Evolutionary conservation across 2,113 vertebrate genomes (phyloP).

Genomic region (Vulpes ferrilata): DNA sequence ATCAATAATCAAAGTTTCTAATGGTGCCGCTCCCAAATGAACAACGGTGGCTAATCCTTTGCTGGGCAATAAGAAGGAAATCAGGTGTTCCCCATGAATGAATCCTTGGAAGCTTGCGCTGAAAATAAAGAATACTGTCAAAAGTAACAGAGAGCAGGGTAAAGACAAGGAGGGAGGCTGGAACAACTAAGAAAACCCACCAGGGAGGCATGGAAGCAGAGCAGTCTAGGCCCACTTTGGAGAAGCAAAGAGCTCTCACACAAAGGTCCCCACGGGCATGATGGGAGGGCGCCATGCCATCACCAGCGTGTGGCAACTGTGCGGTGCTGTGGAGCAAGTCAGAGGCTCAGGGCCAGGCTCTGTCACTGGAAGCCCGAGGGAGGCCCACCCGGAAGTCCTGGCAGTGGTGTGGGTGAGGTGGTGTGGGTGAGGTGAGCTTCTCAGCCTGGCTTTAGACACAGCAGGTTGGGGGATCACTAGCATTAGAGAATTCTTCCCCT

Average conservation of each 20-base stretch:
- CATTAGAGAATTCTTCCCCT: not conserved
- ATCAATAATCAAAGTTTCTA: not conserved
- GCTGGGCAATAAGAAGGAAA: not conserved
- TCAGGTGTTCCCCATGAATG: rapidly evolving
- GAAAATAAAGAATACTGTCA: not conserved
- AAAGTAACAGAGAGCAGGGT: not conserved
- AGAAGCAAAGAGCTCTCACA: not conserved
- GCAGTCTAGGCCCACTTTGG: rapidly evolving
- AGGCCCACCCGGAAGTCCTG: too few relatives aligned
- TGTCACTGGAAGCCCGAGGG: not conserved
- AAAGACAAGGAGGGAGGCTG: not conserved
- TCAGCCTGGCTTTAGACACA: not conserved
- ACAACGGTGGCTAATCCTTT: not conserved
- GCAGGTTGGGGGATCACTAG: rapidly evolving
- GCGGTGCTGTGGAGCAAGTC: rapidly evolving
- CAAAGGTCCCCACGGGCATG: rapidly evolving
- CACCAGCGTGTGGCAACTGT: rapidly evolving
- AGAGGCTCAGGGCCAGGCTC: rapidly evolving
- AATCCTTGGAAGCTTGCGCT: too few relatives aligned
- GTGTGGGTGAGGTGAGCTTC: not conserved
- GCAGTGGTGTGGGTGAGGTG: too few relatives aligned
- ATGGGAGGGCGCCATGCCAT: rapidly evolving
- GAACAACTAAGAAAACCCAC: not conserved
- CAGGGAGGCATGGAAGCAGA: rapidly evolving
- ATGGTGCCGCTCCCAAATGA: not conserved